Evolutionary conservation across 2,113 vertebrate species (phyloP).

Genomic region (Proteles cristata): DNA sequence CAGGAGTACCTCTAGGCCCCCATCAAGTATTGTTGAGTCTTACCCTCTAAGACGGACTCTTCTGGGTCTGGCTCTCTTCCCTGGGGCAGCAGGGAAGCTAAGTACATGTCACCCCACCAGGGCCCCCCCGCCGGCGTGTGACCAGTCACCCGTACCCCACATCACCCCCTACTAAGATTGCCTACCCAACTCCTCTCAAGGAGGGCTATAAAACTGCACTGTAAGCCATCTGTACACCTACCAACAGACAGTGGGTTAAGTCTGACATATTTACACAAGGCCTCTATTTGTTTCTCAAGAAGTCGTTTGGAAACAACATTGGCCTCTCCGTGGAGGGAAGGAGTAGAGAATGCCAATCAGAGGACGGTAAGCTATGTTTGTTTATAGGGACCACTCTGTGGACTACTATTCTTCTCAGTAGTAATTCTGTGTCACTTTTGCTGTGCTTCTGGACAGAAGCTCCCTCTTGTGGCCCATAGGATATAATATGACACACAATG

Average conservation of each 20-base stretch:
- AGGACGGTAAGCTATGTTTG: background rate
- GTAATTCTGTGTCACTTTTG: background rate
- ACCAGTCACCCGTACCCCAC: background rate
- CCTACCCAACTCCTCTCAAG: background rate
- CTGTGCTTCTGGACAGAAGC: background rate
- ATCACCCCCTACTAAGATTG: background rate
- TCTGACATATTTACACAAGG: background rate
- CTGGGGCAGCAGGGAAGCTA: background rate
- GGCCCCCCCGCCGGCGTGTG: background rate
- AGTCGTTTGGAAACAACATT: conserved; percentile 21
- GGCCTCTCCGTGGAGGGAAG: background rate
- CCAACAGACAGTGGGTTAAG: too few relatives aligned
- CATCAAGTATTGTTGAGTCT: background rate
- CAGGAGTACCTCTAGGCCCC: background rate
- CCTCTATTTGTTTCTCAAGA: background rate
- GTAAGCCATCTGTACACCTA: too few relatives aligned
- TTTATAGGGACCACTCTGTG: background rate
- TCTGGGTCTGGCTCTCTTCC: background rate
- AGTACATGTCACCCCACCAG: background rate
- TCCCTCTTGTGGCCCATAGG: conserved; percentile 58
- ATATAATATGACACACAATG: background rate
- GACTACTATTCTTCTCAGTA: background rate
- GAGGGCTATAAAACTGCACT: too few relatives aligned
- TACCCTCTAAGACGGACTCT: background rate
- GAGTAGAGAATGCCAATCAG: background rate